A percentile compares a stretch with the other conserved stretches of the same genome.
Evolutionary conservation across 2,113 vertebrate genomes (phyloP).

Genomic region (Polypterus senegalus): DNA sequence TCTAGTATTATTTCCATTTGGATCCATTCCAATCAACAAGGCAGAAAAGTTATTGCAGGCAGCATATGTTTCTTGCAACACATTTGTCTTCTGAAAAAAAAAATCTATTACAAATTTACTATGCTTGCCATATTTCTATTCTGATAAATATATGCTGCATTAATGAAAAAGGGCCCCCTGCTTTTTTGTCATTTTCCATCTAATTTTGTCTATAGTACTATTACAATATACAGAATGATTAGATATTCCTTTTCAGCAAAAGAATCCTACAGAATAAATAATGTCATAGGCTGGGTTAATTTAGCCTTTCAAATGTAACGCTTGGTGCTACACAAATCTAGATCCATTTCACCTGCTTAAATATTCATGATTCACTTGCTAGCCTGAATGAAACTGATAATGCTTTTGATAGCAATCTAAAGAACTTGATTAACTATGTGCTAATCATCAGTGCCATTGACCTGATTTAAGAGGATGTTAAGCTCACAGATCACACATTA

Average conservation of each 20-base stretch:
- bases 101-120: neutral
- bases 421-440: slow-evolving; percentile 75
- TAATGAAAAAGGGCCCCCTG: neutral
- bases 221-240: slow-evolving; percentile 41
- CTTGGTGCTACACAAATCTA: slow-evolving; percentile 61
- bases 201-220: slow-evolving; percentile 21
- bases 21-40: too few species aligned
- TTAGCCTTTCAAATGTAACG: slow-evolving; percentile 60
- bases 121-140: neutral
- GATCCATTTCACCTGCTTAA: slow-evolving; percentile 65
- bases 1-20: too few species aligned
- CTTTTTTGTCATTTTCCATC: slow-evolving; percentile 10
- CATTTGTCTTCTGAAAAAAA: neutral
- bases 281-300: slow-evolving; percentile 56
- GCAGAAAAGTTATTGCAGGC: neutral
- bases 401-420: slow-evolving; percentile 69
- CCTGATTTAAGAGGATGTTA: slow-evolving; percentile 69
- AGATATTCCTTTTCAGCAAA: slow-evolving; percentile 51
- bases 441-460: slow-evolving; percentile 74
- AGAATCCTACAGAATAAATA: slow-evolving; percentile 46
- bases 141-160: neutral
- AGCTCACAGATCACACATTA: slow-evolving; percentile 61
- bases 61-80: neutral
- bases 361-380: slow-evolving; percentile 72
- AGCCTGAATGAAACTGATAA: slow-evolving; percentile 61